Evolutionary conservation across 2,797 vertebrate genomes (phyloP), one percentile per base, ranked within the genome.

Genomic region (Trachurus trachurus): DNA sequence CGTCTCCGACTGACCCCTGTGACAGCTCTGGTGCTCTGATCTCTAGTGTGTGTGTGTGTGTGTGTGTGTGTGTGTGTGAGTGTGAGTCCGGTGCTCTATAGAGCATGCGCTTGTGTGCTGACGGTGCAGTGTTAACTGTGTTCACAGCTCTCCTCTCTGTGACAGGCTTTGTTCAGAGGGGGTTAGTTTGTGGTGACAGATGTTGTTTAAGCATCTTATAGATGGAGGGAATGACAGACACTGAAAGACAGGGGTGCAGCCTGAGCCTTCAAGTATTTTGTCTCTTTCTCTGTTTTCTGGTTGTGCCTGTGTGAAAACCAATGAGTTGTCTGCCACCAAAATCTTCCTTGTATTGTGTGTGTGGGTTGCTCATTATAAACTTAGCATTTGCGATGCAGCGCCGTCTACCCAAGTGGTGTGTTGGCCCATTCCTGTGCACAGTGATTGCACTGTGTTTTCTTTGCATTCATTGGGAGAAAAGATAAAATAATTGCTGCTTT

Each of bases 1-100:
- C 76, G 11, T 84, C 85, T 86, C 81, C 37, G 13, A 2, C 73
- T 84, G 86, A 88, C 87, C 87, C 31, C 71, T 1, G 61, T 83
- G 87, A 84, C 83, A 84, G 71, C 84, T 68, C 59, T 60, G 86
- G 42, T 31, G 8, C 83, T 68, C 73, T 74, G 78, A 79, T 80
- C 70, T 56, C 26, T 2, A 1, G n/a, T 49, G 54, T 61, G 26
- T 26, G 26, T 26, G 26, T 1, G 60, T 8, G 47, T 59, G 56
- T 66, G n/a, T 49, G 54, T 61, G n/a, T 49, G 54, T 61, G n/a
- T 49, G 54, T 61, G 26, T 26, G 26, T 26, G 26, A 26, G 60
- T 8, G 47, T 59, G 56, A 49, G 66, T 69, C n/a, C 62, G 26
- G 29, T 19, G 53, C 60, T 65, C 54, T 11, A 3, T 9, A 65